Evolutionary conservation across 2,888 invertebrate genomes (phyloP).

Genomic region (Amphipyra tragopoginis): DNA sequence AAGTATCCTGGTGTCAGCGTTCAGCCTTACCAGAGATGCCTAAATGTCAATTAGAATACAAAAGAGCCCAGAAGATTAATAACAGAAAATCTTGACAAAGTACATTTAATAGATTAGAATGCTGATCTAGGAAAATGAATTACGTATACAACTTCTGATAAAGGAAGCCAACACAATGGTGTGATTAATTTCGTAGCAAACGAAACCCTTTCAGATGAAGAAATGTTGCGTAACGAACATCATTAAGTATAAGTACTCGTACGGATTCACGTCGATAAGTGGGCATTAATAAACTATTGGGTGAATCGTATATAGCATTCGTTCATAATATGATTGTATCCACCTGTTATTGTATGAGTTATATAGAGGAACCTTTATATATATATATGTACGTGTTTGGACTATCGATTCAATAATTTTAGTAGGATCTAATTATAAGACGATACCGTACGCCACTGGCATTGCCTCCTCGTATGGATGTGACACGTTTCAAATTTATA

Average conservation of each 20-base stretch:
- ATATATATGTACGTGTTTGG: slow-evolving; percentile 16
- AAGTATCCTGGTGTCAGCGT: too few species aligned
- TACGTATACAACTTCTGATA: slow-evolving; percentile 22
- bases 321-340: slow-evolving; percentile 20
- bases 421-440: slow-evolving; percentile 43
- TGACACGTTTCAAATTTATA: slow-evolving; percentile 40
- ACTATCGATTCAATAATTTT: slow-evolving; percentile 43
- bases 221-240: slow-evolving; percentile 40
- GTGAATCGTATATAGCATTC: slow-evolving; percentile 12
- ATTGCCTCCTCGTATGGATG: slow-evolving; percentile 44
- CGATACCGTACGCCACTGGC: slow-evolving; percentile 41
- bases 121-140: slow-evolving; percentile 35
- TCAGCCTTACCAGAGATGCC: too few species aligned
- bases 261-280: slow-evolving; percentile 16
- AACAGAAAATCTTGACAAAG: slow-evolving; percentile 24
- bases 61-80: slow-evolving; percentile 14
- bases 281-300: slow-evolving; percentile 34
- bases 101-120: slow-evolving; percentile 23
- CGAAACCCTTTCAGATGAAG: slow-evolving; percentile 25
- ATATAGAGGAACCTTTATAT: slow-evolving; percentile 16
- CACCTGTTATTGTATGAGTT: slow-evolving; percentile 36
- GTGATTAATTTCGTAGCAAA: slow-evolving; percentile 28
- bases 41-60: too few species aligned
- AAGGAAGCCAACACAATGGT: slow-evolving; percentile 33
- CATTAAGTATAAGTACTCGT: slow-evolving; percentile 12